Percentiles rank a stretch among this genome's conserved stretches.
These are phyloP conservation scores for Acrobasis consociella DNA, from an alignment of 2,888 invertebrate genomes.

Conservation along the genomic window DNA sequence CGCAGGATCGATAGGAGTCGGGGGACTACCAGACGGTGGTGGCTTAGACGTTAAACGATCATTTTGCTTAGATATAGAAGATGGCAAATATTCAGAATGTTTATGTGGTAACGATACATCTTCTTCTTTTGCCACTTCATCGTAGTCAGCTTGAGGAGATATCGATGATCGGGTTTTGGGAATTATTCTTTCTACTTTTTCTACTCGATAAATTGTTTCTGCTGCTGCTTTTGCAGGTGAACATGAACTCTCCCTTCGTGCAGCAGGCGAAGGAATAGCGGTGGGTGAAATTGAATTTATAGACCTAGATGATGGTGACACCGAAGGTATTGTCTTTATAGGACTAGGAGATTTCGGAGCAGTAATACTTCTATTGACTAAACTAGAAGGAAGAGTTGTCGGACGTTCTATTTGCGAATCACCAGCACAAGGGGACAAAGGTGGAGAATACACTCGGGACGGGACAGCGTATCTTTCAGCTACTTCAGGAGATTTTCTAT, in stretches of 20 bases:
- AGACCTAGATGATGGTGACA: conserved; percentile 53
- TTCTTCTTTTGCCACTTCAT: conserved; percentile 37
- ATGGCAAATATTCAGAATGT: conserved; percentile 45
- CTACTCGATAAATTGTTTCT: conserved; percentile 42
- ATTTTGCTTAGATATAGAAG: conserved; percentile 43
- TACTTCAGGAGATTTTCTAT: conserved; percentile 68
- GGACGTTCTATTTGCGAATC: conserved; percentile 77
- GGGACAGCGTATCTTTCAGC: conserved; percentile 67
- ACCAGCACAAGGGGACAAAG: conserved; percentile 82
- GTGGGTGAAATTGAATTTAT: conserved; percentile 51
- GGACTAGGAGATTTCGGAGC: conserved; percentile 74
- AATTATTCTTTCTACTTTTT: conserved; percentile 48
- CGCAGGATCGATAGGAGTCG: conserved; percentile 44
- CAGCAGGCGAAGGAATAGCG: conserved; percentile 53
- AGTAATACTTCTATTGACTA: conserved; percentile 63
- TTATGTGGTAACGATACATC: conserved; percentile 37
- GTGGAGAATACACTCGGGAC: conserved; percentile 77
- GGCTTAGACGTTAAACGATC: conserved; percentile 54
- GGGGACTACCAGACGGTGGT: conserved; percentile 40
- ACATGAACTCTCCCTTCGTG: conserved; percentile 54
- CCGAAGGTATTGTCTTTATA: conserved; percentile 52
- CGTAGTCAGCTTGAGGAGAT: conserved; percentile 53
- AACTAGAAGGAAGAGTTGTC: conserved; percentile 65
- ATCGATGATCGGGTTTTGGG: conserved; percentile 50
- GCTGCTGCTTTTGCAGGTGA: conserved; percentile 49